Conservation (phyloP, 1,140 invertebrate genomes). For the Steinernema khuongi region DNA sequence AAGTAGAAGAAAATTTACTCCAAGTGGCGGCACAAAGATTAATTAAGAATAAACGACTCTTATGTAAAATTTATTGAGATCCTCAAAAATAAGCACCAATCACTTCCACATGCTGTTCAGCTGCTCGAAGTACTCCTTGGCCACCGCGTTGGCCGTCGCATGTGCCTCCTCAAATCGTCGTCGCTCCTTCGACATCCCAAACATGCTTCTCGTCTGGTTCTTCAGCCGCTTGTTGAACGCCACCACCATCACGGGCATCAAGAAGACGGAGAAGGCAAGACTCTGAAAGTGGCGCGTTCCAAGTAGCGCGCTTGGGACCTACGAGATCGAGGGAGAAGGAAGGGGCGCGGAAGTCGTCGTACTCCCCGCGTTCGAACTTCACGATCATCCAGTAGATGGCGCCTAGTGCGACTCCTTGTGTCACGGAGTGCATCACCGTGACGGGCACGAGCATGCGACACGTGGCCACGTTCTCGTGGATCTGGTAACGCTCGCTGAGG, state of each 20-base stretch:
- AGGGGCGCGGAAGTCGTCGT: background rate
- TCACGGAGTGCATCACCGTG: background rate
- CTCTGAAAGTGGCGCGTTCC: too few species aligned
- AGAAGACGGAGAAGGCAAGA: background rate
- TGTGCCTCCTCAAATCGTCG: background rate
- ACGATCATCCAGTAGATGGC: background rate
- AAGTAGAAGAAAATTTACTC: too few species aligned
- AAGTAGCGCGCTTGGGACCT: too few species aligned
- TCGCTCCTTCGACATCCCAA: background rate
- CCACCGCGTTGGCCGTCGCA: background rate
- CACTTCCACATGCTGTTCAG: background rate
- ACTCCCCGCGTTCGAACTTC: background rate
- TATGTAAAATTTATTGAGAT: too few species aligned
- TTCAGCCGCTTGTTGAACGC: background rate
- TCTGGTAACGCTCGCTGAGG: background rate
- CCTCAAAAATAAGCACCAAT: too few species aligned
- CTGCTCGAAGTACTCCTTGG: background rate
- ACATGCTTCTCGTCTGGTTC: background rate
- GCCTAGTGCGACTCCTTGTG: background rate
- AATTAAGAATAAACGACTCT: too few species aligned
- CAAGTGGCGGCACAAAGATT: too few species aligned
- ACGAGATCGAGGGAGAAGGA: background rate
- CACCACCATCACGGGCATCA: background rate
- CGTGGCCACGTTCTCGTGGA: background rate
- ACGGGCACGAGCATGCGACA: background rate